phyloP scores from a whole-genome alignment of 1,140 invertebrate species.

The Panagrolaimus sp. region DNA sequence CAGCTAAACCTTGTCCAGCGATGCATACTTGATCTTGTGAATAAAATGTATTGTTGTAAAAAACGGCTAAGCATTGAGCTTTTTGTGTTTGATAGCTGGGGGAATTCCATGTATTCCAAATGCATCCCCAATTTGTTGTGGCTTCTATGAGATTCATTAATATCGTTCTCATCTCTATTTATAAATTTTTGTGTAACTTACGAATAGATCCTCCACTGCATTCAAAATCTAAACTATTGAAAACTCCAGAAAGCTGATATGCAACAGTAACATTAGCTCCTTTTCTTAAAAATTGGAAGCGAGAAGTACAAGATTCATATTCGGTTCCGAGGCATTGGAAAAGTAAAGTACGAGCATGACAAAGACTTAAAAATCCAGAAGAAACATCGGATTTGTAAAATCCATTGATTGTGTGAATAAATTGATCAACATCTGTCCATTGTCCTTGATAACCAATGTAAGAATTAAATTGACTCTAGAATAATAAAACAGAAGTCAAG shows the following conservation, averaged over 20 bases:
- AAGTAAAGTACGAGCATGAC: not conserved
- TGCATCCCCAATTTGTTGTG: conserved; percentile 8
- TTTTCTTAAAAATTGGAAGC: not conserved
- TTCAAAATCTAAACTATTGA: conserved; percentile 1
- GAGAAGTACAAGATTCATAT: not conserved
- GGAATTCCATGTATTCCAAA: not conserved
- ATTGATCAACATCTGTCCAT: not conserved
- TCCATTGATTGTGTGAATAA: not conserved
- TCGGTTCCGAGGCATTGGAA: not conserved
- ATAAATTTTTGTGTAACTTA: not conserved
- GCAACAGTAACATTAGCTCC: not conserved
- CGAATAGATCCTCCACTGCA: not conserved
- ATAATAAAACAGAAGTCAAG: too few species aligned
- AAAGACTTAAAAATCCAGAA: not conserved
- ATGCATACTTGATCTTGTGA: not conserved
- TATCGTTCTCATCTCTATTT: too few species aligned
- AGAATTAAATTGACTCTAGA: not conserved
- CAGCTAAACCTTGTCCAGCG: not conserved
- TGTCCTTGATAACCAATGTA: not conserved
- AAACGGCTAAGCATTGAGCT: not conserved
- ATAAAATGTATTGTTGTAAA: not conserved
- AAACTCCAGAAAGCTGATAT: not conserved
- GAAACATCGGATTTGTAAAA: conserved; percentile 1
- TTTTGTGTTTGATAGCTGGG: not conserved
- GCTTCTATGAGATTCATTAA: not conserved